Base-by-base conservation (phyloP, 1,140 invertebrate species). In the Drosophila pseudoobscura region DNA sequence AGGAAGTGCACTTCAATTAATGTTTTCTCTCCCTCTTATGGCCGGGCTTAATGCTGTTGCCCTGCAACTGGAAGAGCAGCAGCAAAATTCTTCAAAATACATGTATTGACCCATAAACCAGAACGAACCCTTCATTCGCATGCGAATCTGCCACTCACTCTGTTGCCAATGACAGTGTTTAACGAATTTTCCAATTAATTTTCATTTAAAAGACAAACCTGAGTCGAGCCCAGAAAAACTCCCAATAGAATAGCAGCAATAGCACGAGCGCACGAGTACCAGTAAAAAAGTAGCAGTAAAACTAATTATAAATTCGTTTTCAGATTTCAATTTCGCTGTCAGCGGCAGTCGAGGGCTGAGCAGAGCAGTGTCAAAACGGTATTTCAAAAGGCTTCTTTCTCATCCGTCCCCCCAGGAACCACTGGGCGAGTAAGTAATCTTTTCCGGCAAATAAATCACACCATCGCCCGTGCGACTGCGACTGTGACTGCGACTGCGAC, bases 371-470 rank as follows among this genome's bases (percentile, higher is more conserved):
- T 71, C 80, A 84, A 84, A 85, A 68, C 52, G 65, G 60, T 44
- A 41, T 43, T 29, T 60, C 56, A 80, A 70, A 70, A 46, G 44
- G 47, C 22, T 29, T 22, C 44, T 4, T 39, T 39, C 35, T 39
- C 15, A 31, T n/a, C 47, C n/a, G 35, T 50, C 22, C 53, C 59
- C 55, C 26, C 46, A 22, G 51, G 29, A 88, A 69, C 83, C 68
- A 24, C 80, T 61, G 61, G 75, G 51, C 65, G 71, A 83, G 83
- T 83, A 89, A 88, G 83, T 90, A 90, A 90, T 90, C 88, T 90
- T 90, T 90, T 90, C 88, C 88, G 88, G 79, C 88, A 90, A 88
- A 88, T 90, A 90, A 90, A 90, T 90, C 88, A 90, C 88, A 90
- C 87, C 84, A 90, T 90, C 69, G 88, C 69, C 61, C 52, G 65